Base-by-base conservation (phyloP, 2,113 vertebrate genomes). In the Amphiprion ocellaris region DNA sequence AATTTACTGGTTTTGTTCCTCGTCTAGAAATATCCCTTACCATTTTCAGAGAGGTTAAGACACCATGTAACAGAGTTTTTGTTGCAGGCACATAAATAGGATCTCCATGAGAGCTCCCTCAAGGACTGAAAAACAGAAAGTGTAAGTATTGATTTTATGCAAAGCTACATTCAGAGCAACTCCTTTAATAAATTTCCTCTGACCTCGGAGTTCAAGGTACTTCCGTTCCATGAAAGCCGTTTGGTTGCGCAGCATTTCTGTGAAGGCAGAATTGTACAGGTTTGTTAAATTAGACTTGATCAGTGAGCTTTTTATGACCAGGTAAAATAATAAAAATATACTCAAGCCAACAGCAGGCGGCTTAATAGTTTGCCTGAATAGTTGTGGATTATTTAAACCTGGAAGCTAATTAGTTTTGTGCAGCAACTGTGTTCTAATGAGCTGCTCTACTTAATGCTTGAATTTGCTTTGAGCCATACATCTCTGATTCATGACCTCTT, bases 91-190 rank as follows among this genome's bases (percentile, higher is more conserved):
- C 28, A 59, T 54, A 8, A 28, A 59, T 6, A 3, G 24, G 49
- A 41, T 70, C 54, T 70, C 11, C n/a, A 17, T n/a, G 49, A 26
- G 1, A 17, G 19, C 4, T 49, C 10, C 15, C 23, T 39, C 39
- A 47, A 50, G 14, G 63, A 58, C 62, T 49, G 49, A 30, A 15
- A 26, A 44, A 37, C 28, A 28, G n/a, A 44, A 62, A 47, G 41
- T n/a, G 1, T 17, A 6, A 17, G 21, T 33, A 69, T 41, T 56
- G 14, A 58, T 60, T 71, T 52, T 53, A 69, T 28, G 55, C 68
- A 58, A 47, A 60, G 16, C 39, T 26, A 7, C 46, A 30, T 19
- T 52, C 17, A 39, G 26, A 61, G 41, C 10, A 23, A 33, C 12
- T 49, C 7, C 23, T 66, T 66, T 8, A 30, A 70, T 60, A 16